Conservation (phyloP, 2,113 vertebrate species). For the Archocentrus centrarchus region DNA sequence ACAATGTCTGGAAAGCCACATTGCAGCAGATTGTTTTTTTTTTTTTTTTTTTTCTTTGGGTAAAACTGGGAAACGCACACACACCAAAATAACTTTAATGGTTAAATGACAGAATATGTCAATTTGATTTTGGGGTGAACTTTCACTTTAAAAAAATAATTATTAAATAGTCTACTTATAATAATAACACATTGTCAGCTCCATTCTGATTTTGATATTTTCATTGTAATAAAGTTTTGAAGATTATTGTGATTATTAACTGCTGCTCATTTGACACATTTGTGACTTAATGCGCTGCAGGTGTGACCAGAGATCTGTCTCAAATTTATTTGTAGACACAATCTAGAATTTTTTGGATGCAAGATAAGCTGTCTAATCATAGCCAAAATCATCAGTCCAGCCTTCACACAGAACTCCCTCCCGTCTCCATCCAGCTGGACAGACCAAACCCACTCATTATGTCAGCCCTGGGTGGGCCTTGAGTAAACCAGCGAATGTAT, state of each 20-base stretch:
- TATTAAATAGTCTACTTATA: neutral
- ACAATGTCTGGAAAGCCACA: neutral
- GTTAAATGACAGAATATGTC: too few relatives aligned
- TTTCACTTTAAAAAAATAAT: neutral
- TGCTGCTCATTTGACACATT: neutral
- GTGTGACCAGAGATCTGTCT: slow-evolving; percentile 11
- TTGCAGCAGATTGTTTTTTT: neutral
- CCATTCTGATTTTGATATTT: neutral
- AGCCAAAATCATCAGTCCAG: slow-evolving; percentile 26
- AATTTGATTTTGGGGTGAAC: too few relatives aligned
- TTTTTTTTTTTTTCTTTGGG: too few relatives aligned
- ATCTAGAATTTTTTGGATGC: slow-evolving; percentile 28
- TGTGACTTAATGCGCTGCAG: slow-evolving; percentile 13
- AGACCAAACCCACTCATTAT: slow-evolving; percentile 66
- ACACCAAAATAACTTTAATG: too few relatives aligned
- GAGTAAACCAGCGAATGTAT: neutral
- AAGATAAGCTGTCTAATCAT: slow-evolving; percentile 24
- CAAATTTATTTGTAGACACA: slow-evolving; percentile 11
- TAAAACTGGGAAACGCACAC: too few relatives aligned
- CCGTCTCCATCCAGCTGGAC: slow-evolving; percentile 56
- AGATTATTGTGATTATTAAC: neutral
- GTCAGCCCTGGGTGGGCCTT: slow-evolving; percentile 70
- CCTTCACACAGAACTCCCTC: slow-evolving; percentile 39
- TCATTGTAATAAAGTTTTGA: neutral
- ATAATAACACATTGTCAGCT: neutral